Conservation (phyloP, 1,140 invertebrate species). For the Hylaeus anthracinus region DNA sequence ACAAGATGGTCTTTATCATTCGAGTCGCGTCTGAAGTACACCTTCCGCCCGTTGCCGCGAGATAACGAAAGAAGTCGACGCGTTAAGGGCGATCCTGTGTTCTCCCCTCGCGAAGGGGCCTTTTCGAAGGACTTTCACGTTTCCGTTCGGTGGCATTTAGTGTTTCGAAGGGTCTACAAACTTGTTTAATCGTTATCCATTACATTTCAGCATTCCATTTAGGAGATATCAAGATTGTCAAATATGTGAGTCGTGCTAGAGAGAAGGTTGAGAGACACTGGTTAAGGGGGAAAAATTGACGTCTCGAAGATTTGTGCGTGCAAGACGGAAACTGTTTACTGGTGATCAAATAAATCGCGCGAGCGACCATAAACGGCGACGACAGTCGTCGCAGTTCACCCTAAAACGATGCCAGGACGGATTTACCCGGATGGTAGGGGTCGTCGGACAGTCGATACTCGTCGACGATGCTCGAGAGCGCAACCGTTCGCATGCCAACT, state of each 20-base stretch:
- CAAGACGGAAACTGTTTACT: conserved; percentile 5
- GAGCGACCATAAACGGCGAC: conserved; percentile 22
- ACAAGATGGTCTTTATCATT: conserved; percentile 39
- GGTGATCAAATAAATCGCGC: conserved; percentile 16
- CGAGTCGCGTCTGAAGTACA: conserved; percentile 24
- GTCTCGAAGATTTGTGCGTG: no score
- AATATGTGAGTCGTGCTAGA: no score
- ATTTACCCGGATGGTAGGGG: neutral
- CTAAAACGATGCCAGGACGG: neutral
- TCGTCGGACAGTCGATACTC: conserved; percentile 3
- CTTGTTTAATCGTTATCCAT: no score
- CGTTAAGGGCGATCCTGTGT: neutral
- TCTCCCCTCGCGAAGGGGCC: no score
- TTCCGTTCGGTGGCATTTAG: no score
- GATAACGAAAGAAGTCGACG: conserved; percentile 33
- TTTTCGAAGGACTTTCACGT: neutral
- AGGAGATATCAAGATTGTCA: no score
- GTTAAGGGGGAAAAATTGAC: no score
- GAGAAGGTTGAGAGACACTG: no score
- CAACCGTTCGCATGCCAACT: neutral
- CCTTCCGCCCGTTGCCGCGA: conserved; percentile 23
- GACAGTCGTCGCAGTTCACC: neutral
- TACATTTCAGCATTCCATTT: no score
- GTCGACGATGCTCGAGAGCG: conserved; percentile 7
- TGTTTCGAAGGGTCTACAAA: no score